Conservation (phyloP, 2,888 invertebrate species). For the Mythimna pallens region DNA sequence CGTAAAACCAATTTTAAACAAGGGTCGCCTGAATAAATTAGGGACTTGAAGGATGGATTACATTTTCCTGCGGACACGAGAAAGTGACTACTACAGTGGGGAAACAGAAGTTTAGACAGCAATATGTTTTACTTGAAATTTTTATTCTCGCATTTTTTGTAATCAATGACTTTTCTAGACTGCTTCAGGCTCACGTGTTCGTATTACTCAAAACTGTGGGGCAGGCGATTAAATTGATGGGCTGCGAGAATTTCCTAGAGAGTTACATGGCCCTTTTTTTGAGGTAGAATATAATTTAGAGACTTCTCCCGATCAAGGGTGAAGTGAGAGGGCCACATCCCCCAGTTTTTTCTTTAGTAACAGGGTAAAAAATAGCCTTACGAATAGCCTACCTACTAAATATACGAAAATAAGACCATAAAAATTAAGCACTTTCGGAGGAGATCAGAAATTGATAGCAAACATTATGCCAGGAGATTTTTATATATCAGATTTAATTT, state of each 20-base stretch:
- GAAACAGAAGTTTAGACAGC: background rate
- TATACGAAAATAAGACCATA: too few relatives aligned
- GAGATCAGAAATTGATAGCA: too few relatives aligned
- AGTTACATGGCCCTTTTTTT: too few relatives aligned
- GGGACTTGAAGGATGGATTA: conserved; percentile 22
- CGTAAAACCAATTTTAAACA: conserved; percentile 61
- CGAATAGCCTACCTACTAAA: too few relatives aligned
- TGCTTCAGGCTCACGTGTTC: background rate
- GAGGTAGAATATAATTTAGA: too few relatives aligned
- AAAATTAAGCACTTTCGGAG: too few relatives aligned
- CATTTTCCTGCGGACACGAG: conserved; percentile 3
- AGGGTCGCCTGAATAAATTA: conserved; percentile 60
- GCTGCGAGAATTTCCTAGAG: background rate
- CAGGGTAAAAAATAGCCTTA: too few relatives aligned
- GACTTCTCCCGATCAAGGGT: too few relatives aligned
- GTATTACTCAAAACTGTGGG: background rate
- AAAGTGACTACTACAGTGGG: background rate
- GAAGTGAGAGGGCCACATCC: too few relatives aligned
- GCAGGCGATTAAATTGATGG: background rate
- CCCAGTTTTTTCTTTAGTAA: too few relatives aligned
- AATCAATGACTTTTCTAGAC: background rate
- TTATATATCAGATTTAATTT: background rate
- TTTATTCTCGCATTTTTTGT: background rate
- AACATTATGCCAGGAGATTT: too few relatives aligned
- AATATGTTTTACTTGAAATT: background rate